A percentile compares a stretch with the other conserved stretches of the same genome.
Conservation (phyloP, 2,113 vertebrate species). For the Cairina moschata region DNA sequence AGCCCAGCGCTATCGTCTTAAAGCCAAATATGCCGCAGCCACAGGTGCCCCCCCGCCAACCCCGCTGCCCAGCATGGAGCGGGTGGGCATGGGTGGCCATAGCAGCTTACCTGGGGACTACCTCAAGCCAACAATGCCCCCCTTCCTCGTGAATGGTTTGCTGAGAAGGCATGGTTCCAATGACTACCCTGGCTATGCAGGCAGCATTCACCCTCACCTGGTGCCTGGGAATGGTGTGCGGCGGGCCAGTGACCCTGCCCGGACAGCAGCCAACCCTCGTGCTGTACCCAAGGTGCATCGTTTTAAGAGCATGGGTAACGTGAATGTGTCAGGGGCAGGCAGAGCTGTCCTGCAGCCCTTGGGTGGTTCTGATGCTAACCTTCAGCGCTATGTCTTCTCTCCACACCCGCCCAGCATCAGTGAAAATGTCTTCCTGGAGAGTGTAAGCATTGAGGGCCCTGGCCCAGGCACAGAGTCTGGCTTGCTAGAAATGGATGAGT, state of each 20-base stretch:
- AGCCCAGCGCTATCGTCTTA: conserved; percentile 91
- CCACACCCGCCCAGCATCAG: conserved; percentile 91
- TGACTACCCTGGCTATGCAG: conserved; percentile 78
- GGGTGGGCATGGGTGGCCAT: neutral
- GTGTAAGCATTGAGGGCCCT: conserved; percentile 63
- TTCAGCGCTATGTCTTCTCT: conserved; percentile 85
- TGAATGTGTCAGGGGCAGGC: conserved; percentile 71
- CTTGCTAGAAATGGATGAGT: conserved; percentile 79
- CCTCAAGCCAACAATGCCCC: conserved; percentile 67
- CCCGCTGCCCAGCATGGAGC: conserved; percentile 83
- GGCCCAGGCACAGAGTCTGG: conserved; percentile 59
- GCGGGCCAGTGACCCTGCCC: conserved; percentile 91
- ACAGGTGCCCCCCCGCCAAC: conserved; percentile 89
- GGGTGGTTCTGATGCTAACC: conserved; percentile 77
- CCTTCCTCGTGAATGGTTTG: conserved; percentile 73
- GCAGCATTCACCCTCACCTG: conserved; percentile 78
- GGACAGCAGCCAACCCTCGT: conserved; percentile 74
- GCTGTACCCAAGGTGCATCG: conserved; percentile 83
- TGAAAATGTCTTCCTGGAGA: conserved; percentile 88
- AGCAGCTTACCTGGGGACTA: conserved; percentile 69
- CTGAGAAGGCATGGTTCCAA: conserved; percentile 83
- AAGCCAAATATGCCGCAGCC: conserved; percentile 90
- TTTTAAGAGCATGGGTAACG: conserved; percentile 89
- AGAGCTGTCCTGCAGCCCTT: conserved; percentile 76
- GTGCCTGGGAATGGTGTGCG: conserved; percentile 76